phyloP scores from a whole-genome alignment of 2,888 invertebrate species.

The Caprella mutica region DNA sequence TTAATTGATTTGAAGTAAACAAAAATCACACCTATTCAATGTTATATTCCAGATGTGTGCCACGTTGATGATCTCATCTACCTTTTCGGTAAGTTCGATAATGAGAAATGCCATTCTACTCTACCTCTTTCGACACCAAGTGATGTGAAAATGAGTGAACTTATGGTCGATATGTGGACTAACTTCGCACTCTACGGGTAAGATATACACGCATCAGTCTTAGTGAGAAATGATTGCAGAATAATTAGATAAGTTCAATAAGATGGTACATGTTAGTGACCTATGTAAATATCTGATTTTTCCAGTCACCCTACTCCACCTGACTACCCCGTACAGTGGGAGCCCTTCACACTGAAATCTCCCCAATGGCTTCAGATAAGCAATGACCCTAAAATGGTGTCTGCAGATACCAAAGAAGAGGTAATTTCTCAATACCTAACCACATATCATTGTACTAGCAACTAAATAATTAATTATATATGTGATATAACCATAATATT shows the following conservation, averaged over 20 bases:
- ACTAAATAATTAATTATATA: background rate
- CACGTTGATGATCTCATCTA: conserved; percentile 7
- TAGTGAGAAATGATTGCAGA: too few species aligned
- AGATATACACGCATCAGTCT: too few species aligned
- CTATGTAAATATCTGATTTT: background rate
- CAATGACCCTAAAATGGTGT: background rate
- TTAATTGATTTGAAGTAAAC: too few species aligned
- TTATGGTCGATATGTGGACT: conserved; percentile 10
- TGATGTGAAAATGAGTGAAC: background rate
- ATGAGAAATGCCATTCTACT: background rate
- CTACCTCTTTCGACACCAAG: background rate
- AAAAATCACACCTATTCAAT: too few species aligned
- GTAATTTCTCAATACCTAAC: background rate
- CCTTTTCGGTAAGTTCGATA: background rate
- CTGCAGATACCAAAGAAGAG: background rate
- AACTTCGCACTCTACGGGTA: conserved; percentile 11
- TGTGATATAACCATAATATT: background rate
- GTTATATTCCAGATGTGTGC: background rate
- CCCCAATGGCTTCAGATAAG: background rate
- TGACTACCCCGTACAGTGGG: background rate
- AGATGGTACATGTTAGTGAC: background rate
- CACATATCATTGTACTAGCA: too few species aligned
- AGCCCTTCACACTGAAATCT: background rate
- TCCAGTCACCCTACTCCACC: background rate
- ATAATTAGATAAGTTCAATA: too few species aligned